phyloP scores from a whole-genome alignment of 2,888 invertebrate genomes.

The Busseola fusca region DNA sequence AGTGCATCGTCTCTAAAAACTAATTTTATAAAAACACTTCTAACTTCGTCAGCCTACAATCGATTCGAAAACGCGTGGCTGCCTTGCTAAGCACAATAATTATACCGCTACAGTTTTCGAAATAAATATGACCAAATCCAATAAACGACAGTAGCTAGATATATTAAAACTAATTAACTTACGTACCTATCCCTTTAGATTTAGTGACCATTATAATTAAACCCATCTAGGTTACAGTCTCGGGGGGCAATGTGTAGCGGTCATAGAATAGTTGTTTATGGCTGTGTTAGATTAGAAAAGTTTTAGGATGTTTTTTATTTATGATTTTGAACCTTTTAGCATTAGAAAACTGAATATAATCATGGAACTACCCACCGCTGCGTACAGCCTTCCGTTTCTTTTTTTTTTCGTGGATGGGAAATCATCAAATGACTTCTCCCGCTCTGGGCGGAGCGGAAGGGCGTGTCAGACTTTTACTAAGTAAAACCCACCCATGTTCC shows the following conservation, averaged over 20 bases:
- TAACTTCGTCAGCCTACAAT: not conserved
- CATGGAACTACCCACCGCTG: not conserved
- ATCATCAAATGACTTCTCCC: too few species aligned
- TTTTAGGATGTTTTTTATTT: constrained; percentile 4
- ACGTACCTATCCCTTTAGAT: constrained; percentile 28
- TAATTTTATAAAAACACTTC: not conserved
- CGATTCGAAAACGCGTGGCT: not conserved
- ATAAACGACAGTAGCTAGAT: not conserved
- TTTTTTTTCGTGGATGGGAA: too few species aligned
- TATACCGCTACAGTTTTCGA: not conserved
- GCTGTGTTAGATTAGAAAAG: constrained; percentile 10
- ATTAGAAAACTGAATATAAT: not conserved
- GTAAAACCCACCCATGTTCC: too few species aligned
- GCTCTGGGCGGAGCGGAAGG: too few species aligned
- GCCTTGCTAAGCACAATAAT: not conserved
- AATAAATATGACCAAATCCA: not conserved
- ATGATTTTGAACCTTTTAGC: not conserved
- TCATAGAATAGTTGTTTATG: not conserved
- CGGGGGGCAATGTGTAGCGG: not conserved
- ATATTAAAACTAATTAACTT: constrained; percentile 34
- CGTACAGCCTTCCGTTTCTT: not conserved
- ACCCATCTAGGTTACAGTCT: constrained; percentile 1
- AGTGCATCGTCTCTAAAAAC: not conserved
- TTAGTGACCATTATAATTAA: constrained; percentile 31
- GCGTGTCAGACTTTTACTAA: too few species aligned